Evolutionary conservation across 2,113 vertebrate genomes (phyloP).

Genomic region (Neotoma lepida): DNA sequence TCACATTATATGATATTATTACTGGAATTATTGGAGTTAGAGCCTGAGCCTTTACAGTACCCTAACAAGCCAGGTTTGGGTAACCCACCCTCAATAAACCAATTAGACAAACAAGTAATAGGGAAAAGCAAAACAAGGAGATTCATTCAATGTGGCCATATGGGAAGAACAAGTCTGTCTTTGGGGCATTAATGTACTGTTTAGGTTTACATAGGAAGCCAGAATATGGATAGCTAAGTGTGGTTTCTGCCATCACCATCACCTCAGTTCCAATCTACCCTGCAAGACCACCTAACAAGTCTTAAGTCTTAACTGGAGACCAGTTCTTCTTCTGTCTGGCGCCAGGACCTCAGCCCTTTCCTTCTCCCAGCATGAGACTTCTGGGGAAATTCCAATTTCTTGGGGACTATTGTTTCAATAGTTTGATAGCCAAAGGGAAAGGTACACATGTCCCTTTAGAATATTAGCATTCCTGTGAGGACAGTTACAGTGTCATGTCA

Average conservation of each 20-base stretch:
- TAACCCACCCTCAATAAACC: not conserved
- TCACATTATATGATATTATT: not conserved
- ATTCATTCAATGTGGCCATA: not conserved
- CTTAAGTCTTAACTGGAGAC: not conserved
- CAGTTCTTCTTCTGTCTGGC: no score
- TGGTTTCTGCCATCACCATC: not conserved
- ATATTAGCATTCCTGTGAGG: not conserved
- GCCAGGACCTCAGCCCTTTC: not conserved
- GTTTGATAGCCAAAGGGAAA: not conserved
- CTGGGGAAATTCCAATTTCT: no score
- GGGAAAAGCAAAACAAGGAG: not conserved
- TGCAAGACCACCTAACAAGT: no score
- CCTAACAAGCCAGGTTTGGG: not conserved
- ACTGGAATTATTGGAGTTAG: not conserved
- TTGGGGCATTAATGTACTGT: not conserved
- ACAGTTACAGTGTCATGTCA: not conserved
- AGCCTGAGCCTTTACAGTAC: not conserved
- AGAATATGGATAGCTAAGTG: not conserved
- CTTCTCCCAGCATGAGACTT: not conserved
- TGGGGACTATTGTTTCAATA: not conserved
- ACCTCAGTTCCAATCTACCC: not conserved
- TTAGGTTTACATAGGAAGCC: not conserved
- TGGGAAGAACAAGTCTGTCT: not conserved
- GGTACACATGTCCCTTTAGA: not conserved
- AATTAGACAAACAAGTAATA: not conserved